A percentile compares a stretch with the other conserved stretches of the same genome.
phyloP scores from a whole-genome alignment of 2,113 vertebrate species.

The Dromaius novaehollandiae region DNA sequence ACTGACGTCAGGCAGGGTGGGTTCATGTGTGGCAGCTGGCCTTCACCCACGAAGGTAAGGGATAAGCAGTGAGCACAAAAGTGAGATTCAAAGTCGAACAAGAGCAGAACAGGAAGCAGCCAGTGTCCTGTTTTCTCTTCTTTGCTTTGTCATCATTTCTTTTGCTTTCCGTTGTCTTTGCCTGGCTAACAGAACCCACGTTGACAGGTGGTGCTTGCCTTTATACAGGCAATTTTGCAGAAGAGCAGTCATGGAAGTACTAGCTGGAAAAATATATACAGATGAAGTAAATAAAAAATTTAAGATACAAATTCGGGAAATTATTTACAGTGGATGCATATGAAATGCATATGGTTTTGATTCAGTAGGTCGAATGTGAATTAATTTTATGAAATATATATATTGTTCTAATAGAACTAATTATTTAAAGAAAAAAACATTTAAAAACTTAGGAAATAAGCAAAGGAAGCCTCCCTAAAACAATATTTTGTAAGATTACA shows the following conservation, averaged over 20 bases:
- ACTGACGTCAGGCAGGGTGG: not conserved
- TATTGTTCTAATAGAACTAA: not conserved
- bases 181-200: not conserved
- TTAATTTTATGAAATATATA: not conserved
- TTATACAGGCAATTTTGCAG: not conserved
- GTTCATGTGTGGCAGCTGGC: not conserved
- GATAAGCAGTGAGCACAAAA: not conserved
- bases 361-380: not conserved
- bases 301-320: not conserved
- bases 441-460: not conserved
- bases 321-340: not conserved
- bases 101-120: fast-evolving
- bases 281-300: not conserved
- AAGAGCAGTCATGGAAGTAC: not conserved
- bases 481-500: not conserved
- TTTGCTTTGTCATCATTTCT: not conserved
- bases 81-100: not conserved
- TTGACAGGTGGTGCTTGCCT: not conserved
- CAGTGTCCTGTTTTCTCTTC: not conserved
- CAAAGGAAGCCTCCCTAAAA: not conserved
- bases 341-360: not conserved
- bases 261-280: not conserved
- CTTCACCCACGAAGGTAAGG: not conserved
- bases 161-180: not conserved
- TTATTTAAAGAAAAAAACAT: not conserved